Percentiles rank a stretch among this genome's conserved stretches.
These are phyloP conservation scores for Mormyrus lacerda DNA, from an alignment of 2,113 vertebrate species.

Conservation along the genomic window DNA sequence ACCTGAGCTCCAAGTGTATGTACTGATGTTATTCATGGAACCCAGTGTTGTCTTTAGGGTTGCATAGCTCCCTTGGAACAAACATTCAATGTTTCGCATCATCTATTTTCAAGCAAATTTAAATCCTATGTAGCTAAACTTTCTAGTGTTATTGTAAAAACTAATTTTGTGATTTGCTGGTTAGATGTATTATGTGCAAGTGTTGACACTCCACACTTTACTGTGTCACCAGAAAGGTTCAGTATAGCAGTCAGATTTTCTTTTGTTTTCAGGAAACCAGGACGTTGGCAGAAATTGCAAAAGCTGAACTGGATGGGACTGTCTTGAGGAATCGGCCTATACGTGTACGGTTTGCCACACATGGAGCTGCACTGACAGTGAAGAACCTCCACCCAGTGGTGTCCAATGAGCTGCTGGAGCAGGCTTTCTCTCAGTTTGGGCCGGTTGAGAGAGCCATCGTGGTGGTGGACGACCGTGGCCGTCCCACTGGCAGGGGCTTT, in stretches of 20 bases:
- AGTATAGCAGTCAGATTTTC: not conserved
- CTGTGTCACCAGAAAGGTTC: not conserved
- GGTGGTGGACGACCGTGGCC: constrained; percentile 88
- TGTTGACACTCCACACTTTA: not conserved
- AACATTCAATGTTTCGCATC: not conserved
- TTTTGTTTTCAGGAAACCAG: constrained; percentile 76
- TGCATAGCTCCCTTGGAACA: not conserved
- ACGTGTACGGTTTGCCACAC: constrained; percentile 85
- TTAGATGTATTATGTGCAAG: not conserved
- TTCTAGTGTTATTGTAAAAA: not conserved
- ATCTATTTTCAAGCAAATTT: not conserved
- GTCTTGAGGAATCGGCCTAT: constrained; percentile 83
- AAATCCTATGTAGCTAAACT: not conserved
- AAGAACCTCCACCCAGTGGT: constrained; percentile 88
- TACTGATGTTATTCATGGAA: not conserved
- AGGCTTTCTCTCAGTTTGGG: constrained; percentile 92
- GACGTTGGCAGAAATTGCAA: constrained; percentile 92
- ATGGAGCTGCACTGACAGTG: constrained; percentile 81
- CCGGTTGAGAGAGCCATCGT: constrained; percentile 88
- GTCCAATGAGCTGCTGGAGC: constrained; percentile 92
- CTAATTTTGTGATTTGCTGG: not conserved
- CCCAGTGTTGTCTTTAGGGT: not conserved
- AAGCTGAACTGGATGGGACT: constrained; percentile 88
- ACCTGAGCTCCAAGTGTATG: not conserved
- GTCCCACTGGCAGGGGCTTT: constrained; percentile 84